Base-by-base conservation (phyloP, 2,113 vertebrate species). In the Cyanoramphus novaezelandiae region DNA sequence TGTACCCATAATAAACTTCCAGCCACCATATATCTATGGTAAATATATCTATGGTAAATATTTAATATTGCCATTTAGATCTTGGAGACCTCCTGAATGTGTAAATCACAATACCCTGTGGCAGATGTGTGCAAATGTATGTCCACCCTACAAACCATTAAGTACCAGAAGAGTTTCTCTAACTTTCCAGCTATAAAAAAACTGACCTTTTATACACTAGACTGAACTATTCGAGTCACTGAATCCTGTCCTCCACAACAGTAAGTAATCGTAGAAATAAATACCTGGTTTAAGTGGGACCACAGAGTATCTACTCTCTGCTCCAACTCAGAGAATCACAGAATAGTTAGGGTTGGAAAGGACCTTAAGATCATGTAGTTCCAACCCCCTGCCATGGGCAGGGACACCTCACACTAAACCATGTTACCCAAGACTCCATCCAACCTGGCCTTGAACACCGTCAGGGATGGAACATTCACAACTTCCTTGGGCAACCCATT, bases 61-160 rank as follows among this genome's bases (percentile, higher is more conserved):
- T 98, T 97, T 97, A 96, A 98, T 88, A 92, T 37, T 71, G 35
- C 76, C 80, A 86, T 92, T 91, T 64, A 49, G 81, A 89, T 81
- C 87, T 85, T 25, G 55, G 63, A 96, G 52, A 90, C 49, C 67
- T 96, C 80, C 64, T 78, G 68, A 88, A 90, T 69, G 64, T 47
- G 78, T 76, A 91, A 93, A 49, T 70, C 76, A 81, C 44, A 95
- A 47, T 65, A 53, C 76, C 69, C 57, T 52, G 21, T 21, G 31
- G 82, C 80, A 91, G 59, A 83, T 14, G 12, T 25, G 13, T 39
- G 50, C n/a, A 82, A 72, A 70, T 14, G 23, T 27, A 24, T 15
- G 62, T 39, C 37, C 29, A 79, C 41, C 65, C 46, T 24, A 88
- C 17, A 90, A 90, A 86, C 5, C 17, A 71, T 75, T 55, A 46